phyloP scores from a whole-genome alignment of 1,140 invertebrate genomes.

The Sminthurides bifidus region DNA sequence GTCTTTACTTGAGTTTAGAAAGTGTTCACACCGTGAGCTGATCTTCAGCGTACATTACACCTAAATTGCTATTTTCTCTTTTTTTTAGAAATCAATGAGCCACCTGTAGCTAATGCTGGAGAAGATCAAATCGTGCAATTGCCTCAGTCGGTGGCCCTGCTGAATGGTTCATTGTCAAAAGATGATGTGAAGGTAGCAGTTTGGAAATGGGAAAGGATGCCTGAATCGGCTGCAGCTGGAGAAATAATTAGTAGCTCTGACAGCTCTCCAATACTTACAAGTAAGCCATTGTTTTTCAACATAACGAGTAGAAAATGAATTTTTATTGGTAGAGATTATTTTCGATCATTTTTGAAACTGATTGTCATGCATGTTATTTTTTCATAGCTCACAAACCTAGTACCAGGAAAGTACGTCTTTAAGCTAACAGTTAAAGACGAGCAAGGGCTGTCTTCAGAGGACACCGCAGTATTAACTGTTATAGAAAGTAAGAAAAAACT shows the following conservation, averaged over 20 bases:
- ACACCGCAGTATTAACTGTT: slow-evolving; percentile 73
- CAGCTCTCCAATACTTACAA: slow-evolving; percentile 59
- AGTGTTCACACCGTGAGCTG: background rate
- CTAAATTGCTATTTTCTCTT: slow-evolving; percentile 7
- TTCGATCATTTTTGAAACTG: too few species aligned
- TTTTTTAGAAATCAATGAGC: slow-evolving; percentile 66
- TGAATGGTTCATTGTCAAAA: slow-evolving; percentile 73
- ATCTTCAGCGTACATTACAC: background rate
- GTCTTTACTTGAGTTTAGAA: slow-evolving; percentile 15
- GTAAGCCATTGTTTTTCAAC: slow-evolving; percentile 39
- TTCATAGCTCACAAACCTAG: slow-evolving; percentile 61
- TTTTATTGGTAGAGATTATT: too few species aligned
- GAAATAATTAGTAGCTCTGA: slow-evolving; percentile 61
- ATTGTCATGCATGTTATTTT: slow-evolving; percentile 20
- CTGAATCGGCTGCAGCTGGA: slow-evolving; percentile 69
- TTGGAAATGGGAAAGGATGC: slow-evolving; percentile 72
- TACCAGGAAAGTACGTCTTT: slow-evolving; percentile 77
- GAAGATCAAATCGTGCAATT: slow-evolving; percentile 64
- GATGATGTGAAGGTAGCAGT: slow-evolving; percentile 77
- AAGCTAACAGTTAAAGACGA: slow-evolving; percentile 76
- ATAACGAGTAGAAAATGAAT: too few species aligned
- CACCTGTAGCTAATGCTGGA: slow-evolving; percentile 76
- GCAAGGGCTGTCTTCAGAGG: slow-evolving; percentile 65
- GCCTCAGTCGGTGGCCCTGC: slow-evolving; percentile 55
- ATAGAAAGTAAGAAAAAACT: slow-evolving; percentile 47